Base-by-base conservation (phyloP, 2,888 invertebrate species). In the Stenolophus ochropezus region DNA sequence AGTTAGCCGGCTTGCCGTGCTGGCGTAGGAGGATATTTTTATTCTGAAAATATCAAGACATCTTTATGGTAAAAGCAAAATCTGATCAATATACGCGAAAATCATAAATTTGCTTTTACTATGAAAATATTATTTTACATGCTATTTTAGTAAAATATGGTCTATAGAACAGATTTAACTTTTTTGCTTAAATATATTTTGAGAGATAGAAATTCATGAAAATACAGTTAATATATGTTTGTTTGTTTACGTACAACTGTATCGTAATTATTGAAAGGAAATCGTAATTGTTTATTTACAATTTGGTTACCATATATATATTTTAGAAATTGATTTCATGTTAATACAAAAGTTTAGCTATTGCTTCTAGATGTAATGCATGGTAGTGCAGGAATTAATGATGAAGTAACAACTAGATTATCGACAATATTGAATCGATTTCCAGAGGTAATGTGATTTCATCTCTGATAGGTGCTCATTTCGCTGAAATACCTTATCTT, bases 371-470 rank as follows among this genome's bases (percentile, higher is more conserved):
- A 8, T 25, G 23, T 27, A 61, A 14, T 25, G 14, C 14, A 14
- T n/a, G 2, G 23, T 11, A 61, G 25, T 61, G 23, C n/a, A 11
- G 61, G 23, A 61, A 61, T 61, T 25, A 25, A 61, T 61, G 53
- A 53, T 18, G 25, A 61, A 23, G 25, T 61, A 61, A 61, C 61
- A 61, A 23, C 23, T 25, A 23, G 61, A 61, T 61, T 61, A 61
- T 61, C 25, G 25, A 25, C 61, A 61, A 23, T 61, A 61, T 61
- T 25, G 14, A 61, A 61, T 61, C 61, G 61, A 25, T 61, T 25
- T 61, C 61, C 61, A 25, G 14, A 4, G 61, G 61, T 61, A 61
- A 61, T 61, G 61, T 61, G 61, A 61, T 61, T 61, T 61, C 25
- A 14, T 61, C 61, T 61, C 21, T 14, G 61, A 61, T 61, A 61